Conservation (phyloP, 2,113 vertebrate species). For the Grammomys dolichurus region DNA sequence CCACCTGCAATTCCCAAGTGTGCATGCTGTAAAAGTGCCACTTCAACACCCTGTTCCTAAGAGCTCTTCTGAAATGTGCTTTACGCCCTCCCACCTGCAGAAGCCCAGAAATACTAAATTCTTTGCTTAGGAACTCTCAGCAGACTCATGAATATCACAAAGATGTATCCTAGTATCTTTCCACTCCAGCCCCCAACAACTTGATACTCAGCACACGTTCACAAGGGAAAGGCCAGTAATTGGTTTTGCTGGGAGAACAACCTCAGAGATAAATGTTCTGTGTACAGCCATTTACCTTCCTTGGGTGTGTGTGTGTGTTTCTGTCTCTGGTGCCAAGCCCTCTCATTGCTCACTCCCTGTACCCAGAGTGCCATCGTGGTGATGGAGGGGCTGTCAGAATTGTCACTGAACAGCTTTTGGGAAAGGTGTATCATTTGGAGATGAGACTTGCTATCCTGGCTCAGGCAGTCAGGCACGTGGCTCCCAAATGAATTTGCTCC, state of each 20-base stretch:
- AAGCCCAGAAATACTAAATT: constrained; percentile 39
- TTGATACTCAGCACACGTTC: constrained; percentile 54
- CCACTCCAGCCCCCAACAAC: constrained; percentile 2
- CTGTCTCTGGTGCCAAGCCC: not conserved
- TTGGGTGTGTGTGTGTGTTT: constrained; percentile 44
- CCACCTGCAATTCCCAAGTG: not conserved
- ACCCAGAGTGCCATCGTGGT: not conserved
- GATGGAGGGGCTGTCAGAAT: constrained; percentile 51
- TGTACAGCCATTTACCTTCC: constrained; percentile 73
- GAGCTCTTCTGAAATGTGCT: not conserved
- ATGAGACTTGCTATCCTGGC: not conserved
- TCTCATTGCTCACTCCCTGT: constrained; percentile 64
- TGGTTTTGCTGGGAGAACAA: constrained; percentile 78
- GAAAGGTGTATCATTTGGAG: constrained; percentile 7
- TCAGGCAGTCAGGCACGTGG: not conserved
- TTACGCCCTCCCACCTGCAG: not conserved
- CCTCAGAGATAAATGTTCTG: constrained; percentile 79
- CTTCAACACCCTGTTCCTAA: not conserved
- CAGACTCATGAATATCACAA: constrained; percentile 71
- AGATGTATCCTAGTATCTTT: constrained; percentile 47
- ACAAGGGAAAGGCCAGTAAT: constrained; percentile 75
- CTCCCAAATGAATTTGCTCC: constrained; percentile 31
- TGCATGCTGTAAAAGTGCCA: not conserved
- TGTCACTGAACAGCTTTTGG: constrained; percentile 21
- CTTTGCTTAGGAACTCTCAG: constrained; percentile 20